These are phyloP conservation scores for Lochmaea crataegi DNA, from an alignment of 2,888 invertebrate genomes.

Conservation along the genomic window DNA sequence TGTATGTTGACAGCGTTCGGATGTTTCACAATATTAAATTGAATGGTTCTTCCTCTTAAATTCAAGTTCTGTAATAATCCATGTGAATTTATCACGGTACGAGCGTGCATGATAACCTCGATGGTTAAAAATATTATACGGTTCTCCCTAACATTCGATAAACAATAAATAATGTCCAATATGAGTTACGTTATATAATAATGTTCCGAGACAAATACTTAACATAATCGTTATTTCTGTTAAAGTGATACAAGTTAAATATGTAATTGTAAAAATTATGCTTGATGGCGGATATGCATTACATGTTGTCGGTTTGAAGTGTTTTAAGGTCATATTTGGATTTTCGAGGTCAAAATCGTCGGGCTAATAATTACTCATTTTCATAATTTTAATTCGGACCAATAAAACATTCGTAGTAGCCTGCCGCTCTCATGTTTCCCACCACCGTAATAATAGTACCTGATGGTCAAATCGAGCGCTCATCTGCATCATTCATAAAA, in stretches of 20 bases:
- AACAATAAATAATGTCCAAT: slow-evolving; percentile 35
- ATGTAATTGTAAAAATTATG: slow-evolving; percentile 43
- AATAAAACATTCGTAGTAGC: slow-evolving; percentile 13
- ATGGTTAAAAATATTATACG: slow-evolving; percentile 14
- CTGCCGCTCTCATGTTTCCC: slow-evolving; percentile 1
- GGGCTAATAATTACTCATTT: slow-evolving; percentile 45
- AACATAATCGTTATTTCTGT: slow-evolving; percentile 32
- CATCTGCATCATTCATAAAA: background rate
- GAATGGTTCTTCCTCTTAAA: background rate
- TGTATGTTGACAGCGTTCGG: background rate
- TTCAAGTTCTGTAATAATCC: background rate
- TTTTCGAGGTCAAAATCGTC: slow-evolving; percentile 50
- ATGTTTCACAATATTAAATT: background rate
- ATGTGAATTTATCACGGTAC: background rate
- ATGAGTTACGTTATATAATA: slow-evolving; percentile 34
- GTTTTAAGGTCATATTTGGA: slow-evolving; percentile 47
- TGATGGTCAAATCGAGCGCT: background rate
- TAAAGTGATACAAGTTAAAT: slow-evolving; percentile 35
- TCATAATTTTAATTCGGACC: slow-evolving; percentile 42
- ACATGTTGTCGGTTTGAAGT: slow-evolving; percentile 37
- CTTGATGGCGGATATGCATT: slow-evolving; percentile 41
- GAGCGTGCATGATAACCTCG: slow-evolving; percentile 3
- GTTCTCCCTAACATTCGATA: slow-evolving; percentile 33
- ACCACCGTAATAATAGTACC: background rate
- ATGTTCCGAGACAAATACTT: slow-evolving; percentile 26